phyloP scores from a whole-genome alignment of 2,113 vertebrate species.

The Catharus bicknelli region DNA sequence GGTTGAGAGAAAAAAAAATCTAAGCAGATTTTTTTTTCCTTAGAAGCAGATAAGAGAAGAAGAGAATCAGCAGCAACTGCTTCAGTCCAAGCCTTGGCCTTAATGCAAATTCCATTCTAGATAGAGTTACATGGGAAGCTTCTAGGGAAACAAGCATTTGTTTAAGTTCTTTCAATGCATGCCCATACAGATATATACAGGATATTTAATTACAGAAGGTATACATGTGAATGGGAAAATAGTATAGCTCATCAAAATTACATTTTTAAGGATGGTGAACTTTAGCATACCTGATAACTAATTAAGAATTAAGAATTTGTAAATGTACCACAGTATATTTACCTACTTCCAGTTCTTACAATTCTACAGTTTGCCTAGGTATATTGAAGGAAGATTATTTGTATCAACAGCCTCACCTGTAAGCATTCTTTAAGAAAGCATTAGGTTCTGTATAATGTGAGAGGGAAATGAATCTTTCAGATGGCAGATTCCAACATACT shows the following conservation, averaged over 20 bases:
- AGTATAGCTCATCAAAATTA: not conserved
- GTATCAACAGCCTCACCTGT: not conserved
- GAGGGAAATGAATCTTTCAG: not conserved
- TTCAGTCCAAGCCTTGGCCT: not conserved
- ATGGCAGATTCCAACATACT: not conserved
- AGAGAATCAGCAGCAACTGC: constrained; percentile 10
- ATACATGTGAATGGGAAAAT: not conserved
- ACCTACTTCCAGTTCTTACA: not conserved
- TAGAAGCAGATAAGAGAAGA: constrained; percentile 51
- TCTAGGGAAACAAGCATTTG: not conserved
- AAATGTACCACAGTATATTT: not conserved
- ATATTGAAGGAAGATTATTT: constrained; percentile 5
- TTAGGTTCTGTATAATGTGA: not conserved
- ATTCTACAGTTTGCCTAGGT: not conserved
- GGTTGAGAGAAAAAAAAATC: constrained; percentile 21
- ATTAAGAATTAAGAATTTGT: not conserved
- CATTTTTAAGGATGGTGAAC: not conserved
- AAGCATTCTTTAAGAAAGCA: not conserved
- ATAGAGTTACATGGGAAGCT: not conserved
- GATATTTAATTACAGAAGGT: not conserved
- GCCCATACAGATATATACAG: not conserved
- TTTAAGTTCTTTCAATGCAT: not conserved
- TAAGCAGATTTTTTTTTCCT: constrained; percentile 10
- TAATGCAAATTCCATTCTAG: constrained; percentile 8
- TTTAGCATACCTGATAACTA: not conserved